Percentiles rank a stretch among this genome's conserved stretches.
These are phyloP conservation scores for Muricea muricata DNA, from an alignment of 92 coral and sea anemone genomes.

Conservation along the genomic window DNA sequence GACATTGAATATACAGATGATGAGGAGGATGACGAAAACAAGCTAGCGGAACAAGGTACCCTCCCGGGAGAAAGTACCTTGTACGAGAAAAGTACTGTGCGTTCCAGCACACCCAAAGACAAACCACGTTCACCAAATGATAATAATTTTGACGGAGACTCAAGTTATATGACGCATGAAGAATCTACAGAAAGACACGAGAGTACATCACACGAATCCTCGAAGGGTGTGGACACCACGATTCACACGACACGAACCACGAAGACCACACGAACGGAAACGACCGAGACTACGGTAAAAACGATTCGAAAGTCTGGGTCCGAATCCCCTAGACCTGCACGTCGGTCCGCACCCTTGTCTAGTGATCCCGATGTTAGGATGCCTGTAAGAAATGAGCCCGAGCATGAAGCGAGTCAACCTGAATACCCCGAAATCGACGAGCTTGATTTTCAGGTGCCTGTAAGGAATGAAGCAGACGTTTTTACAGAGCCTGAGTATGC, in stretches of 20 bases:
- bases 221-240: slow-evolving; percentile 18
- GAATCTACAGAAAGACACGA: slow-evolving; percentile 31
- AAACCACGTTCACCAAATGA: not conserved
- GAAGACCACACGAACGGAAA: slow-evolving; percentile 13
- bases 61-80: not conserved
- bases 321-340: slow-evolving; percentile 10
- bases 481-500: not conserved
- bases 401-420: not conserved
- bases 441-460: not conserved
- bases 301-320: slow-evolving; percentile 7
- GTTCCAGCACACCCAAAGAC: slow-evolving; percentile 28
- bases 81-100: not conserved
- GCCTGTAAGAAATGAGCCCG: not conserved
- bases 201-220: not conserved
- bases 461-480: not conserved
- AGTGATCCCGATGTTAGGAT: slow-evolving; percentile 3
- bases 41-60: not conserved
- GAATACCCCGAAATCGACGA: not conserved
- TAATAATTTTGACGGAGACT: not conserved
- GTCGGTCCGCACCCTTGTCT: not conserved
- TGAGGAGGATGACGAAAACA: not conserved
- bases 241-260: slow-evolving; percentile 38
- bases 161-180: not conserved
- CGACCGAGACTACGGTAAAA: slow-evolving; percentile 27
- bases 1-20: slow-evolving; percentile 14